Evolutionary conservation across 2,888 invertebrate species (phyloP).

Genomic region (Erannis defoliaria): DNA sequence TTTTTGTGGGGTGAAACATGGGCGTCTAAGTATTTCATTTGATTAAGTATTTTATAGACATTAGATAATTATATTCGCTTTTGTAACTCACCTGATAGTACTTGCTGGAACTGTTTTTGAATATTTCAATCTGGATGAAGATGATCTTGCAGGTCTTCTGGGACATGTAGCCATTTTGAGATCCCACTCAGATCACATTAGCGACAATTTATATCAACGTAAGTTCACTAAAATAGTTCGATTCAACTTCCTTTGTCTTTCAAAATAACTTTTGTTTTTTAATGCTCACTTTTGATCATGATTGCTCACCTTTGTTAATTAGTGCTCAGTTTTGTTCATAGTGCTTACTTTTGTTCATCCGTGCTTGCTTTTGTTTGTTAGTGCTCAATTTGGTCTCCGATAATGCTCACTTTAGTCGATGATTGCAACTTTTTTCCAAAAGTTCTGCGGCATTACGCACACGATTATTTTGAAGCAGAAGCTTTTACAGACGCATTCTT

Average conservation of each 20-base stretch:
- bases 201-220: not conserved
- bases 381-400: not conserved
- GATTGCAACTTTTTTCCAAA: slow-evolving; percentile 51
- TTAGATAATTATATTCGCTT: not conserved
- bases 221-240: slow-evolving; percentile 20
- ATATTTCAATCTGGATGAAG: slow-evolving; percentile 75
- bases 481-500: slow-evolving; percentile 23
- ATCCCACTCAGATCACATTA: slow-evolving; percentile 28
- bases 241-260: slow-evolving; percentile 33
- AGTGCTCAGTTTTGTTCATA: slow-evolving; percentile 2
- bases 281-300: not conserved
- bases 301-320: not conserved
- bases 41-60: not conserved
- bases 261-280: not conserved
- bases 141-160: slow-evolving; percentile 69
- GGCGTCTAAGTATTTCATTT: too few species aligned
- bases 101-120: slow-evolving; percentile 79
- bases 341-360: not conserved
- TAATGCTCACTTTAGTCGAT: slow-evolving; percentile 28
- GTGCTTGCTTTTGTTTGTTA: not conserved
- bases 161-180: slow-evolving; percentile 73
- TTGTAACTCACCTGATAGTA: slow-evolving; percentile 68
- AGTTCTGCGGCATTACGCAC: slow-evolving; percentile 35
- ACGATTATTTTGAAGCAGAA: slow-evolving; percentile 22
- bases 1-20: too few species aligned